Conservation (phyloP, 1,140 invertebrate genomes). For the Probaryconus sp. region DNA sequence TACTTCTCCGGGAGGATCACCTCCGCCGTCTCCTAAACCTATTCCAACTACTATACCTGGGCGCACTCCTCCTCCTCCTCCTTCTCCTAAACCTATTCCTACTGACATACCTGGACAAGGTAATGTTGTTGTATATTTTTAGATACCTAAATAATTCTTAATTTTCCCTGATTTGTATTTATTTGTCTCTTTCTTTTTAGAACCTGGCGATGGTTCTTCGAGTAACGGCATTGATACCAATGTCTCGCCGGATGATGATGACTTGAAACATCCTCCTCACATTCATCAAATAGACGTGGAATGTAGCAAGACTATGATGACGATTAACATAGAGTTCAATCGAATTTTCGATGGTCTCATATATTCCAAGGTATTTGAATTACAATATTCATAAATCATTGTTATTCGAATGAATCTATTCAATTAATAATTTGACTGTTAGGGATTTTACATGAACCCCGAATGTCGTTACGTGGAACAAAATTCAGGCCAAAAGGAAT, state of each 20-base stretch:
- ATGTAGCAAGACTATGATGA: conserved; percentile 90
- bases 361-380: conserved; percentile 83
- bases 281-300: conserved; percentile 87
- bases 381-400: neutral
- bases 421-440: neutral
- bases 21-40: neutral
- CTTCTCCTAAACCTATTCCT: conserved; percentile 18
- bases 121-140: conserved; percentile 7
- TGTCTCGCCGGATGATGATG: conserved; percentile 70
- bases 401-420: neutral
- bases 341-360: conserved; percentile 87
- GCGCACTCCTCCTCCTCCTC: neutral
- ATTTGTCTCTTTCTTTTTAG: too few species aligned
- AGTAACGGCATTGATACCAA: conserved; percentile 33
- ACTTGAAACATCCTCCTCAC: conserved; percentile 84
- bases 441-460: conserved; percentile 84
- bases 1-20: conserved; percentile 19
- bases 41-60: conserved; percentile 36
- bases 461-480: conserved; percentile 86
- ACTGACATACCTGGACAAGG: conserved; percentile 12
- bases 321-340: conserved; percentile 88
- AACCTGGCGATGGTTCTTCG: conserved; percentile 26
- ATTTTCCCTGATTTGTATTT: too few species aligned
- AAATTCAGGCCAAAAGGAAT: conserved; percentile 84
- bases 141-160: too few species aligned